Base-by-base conservation (phyloP, 2,888 invertebrate species). In the Mythimna loreyi region DNA sequence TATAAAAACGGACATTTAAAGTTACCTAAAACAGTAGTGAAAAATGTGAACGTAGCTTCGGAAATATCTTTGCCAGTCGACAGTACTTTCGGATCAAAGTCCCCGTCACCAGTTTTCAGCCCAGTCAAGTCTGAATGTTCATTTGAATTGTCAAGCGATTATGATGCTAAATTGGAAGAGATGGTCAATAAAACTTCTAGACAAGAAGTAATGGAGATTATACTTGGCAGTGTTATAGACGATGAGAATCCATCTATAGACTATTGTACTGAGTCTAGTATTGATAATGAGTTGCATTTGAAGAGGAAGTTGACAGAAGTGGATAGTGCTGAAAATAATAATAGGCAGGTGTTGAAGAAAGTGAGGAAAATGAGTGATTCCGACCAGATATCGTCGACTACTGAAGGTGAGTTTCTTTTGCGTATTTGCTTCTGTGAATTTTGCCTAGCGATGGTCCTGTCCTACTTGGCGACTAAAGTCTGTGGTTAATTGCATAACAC, bases 121-220 rank as follows among this genome's bases (percentile, higher is more conserved):
- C 96, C 95, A 0, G 89, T 90, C 0, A 95, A 94, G 87, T 95
- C 95, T 0, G 95, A 95, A 79, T 95, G 94, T 67, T 95, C 95
- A 0, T 95, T 95, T 40, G 96, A 96, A 61, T 60, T 96, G 1
- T 92, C 92, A 0, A 94, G 90, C 67, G 96, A 96, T 85, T 96
- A 95, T 65, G 93, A 94, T 82, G 90, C 93, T 2, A 94, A 92
- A 84, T 88, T 96, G 67, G 91, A 95, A 81, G 95, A 96, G 63
- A 94, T 93, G 92, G 92, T 96, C 0, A 94, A 92, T 25, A 94
- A 92, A 57, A 93, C 96, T 23, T 95, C 96, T 0, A 85, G 94
- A 16, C 92, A 94, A 82, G 91, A 96, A 87, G 94, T 96, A 4
- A 93, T 96, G 94, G 96, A 96, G 67, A 96, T 96, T 19, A 96